Percentiles rank a stretch among this genome's conserved stretches.
Evolutionary conservation across 2,113 vertebrate species (phyloP).

Genomic region (Corythornis cristatus): DNA sequence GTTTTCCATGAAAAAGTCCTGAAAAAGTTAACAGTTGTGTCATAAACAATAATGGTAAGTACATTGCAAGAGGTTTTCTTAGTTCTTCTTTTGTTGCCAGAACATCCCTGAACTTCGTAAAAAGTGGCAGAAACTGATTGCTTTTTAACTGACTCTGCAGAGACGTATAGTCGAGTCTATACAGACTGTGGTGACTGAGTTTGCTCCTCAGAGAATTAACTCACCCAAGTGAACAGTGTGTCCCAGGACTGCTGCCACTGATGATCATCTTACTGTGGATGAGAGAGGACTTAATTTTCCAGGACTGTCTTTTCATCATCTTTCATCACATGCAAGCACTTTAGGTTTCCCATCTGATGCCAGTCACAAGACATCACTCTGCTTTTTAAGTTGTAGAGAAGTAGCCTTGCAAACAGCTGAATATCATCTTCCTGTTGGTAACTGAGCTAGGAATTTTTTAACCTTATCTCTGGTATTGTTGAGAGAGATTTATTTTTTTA

Average conservation of each 20-base stretch:
- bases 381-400: background rate
- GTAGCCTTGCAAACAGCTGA: background rate
- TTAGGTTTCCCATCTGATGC: background rate
- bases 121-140: background rate
- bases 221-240: background rate
- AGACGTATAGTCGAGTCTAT: background rate
- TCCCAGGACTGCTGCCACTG: background rate
- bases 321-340: background rate
- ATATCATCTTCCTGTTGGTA: background rate
- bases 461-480: background rate
- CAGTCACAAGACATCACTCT: background rate
- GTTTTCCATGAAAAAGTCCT: background rate
- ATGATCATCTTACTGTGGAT: background rate
- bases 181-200: background rate
- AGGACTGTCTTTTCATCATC: background rate
- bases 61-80: background rate
- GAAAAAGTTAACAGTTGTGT: background rate
- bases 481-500: background rate
- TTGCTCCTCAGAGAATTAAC: background rate
- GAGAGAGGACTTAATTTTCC: background rate
- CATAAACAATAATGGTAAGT: background rate
- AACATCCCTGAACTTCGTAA: background rate
- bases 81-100: background rate
- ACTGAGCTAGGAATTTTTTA: background rate
- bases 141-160: background rate